These are phyloP conservation scores for Lytechinus variegatus DNA, from an alignment of 35 echinoderm and acorn worm species.

Conservation along the genomic window DNA sequence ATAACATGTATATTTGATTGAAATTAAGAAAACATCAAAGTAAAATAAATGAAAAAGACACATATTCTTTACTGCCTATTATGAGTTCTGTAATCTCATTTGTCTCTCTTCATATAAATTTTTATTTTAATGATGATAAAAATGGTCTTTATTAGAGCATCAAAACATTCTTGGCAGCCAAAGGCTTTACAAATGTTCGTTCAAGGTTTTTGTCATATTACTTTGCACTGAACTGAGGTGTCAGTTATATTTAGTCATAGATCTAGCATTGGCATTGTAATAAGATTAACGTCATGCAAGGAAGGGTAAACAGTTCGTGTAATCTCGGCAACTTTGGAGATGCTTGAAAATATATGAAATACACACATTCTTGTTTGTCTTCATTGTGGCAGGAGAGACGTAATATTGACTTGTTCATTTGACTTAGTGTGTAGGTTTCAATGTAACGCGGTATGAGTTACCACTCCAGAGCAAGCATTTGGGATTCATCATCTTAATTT, in stretches of 20 bases:
- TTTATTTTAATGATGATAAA: too few species aligned
- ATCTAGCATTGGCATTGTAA: not conserved
- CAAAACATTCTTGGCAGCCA: too few species aligned
- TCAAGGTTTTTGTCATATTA: too few species aligned
- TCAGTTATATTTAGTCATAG: not conserved
- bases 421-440: not conserved
- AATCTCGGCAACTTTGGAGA: not conserved
- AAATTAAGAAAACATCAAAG: too few species aligned
- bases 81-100: too few species aligned
- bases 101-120: too few species aligned
- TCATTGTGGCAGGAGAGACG: not conserved
- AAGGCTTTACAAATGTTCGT: too few species aligned
- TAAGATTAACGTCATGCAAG: not conserved
- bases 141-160: too few species aligned
- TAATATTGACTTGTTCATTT: not conserved
- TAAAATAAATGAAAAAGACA: too few species aligned
- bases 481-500: not conserved
- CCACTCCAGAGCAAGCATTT: not conserved
- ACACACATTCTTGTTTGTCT: not conserved
- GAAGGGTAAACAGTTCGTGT: not conserved
- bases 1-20: too few species aligned
- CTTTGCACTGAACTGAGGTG: not conserved
- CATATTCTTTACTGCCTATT: too few species aligned
- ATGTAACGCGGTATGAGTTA: not conserved
- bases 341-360: constrained; percentile 3